Evolutionary conservation across 2,797 vertebrate species (phyloP), one percentile per base, ranked within the genome.

Genomic region (Cyprinella venusta): DNA sequence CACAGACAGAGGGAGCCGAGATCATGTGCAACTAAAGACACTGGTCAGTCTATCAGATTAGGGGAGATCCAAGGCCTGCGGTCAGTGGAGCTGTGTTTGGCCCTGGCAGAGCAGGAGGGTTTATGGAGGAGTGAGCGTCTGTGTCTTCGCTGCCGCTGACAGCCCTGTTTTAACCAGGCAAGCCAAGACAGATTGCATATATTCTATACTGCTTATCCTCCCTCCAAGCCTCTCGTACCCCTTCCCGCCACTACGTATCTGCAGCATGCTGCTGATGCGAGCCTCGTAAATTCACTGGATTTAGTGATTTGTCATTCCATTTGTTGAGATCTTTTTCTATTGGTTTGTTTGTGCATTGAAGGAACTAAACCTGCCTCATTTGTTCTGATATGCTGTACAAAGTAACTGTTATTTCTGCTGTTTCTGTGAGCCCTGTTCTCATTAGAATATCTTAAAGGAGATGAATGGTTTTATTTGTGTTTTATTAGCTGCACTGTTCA

Each of bases 181-280:
- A 91, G 90, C 90, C 89, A 90, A 91, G 90, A 89, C 92, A 90
- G 91, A 90, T 91, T 93, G 92, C 92, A 90, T 90, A 87, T 83
- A 89, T 90, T 91, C 90, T 91, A 87, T 82, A 79, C 50, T 13
- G 69, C 30, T 75, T 67, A 81, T 82, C 80, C 83, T 79, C 76
- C 71, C 84, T 84, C 61, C 81, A 42, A 76, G 76, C 88, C 87
- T 88, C 77, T 24, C 50, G 2, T 85, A 82, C 70, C 45, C 76
- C 21, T 59, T 52, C 40, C 76, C 45, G 56, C 45, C 89, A 84
- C 87, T 81, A 71, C n/a, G n/a, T n/a, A 30, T 74, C 79, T 33
- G 10, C 68, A 78, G 75, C 80, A 74, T 72, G 63, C 75, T 72
- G 75, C 81, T 76, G 85, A 26, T n/a, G 52, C 48, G 38, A 79